These are phyloP conservation scores for Sitobion miscanthi DNA, from an alignment of 1,140 invertebrate genomes.

Conservation along the genomic window DNA sequence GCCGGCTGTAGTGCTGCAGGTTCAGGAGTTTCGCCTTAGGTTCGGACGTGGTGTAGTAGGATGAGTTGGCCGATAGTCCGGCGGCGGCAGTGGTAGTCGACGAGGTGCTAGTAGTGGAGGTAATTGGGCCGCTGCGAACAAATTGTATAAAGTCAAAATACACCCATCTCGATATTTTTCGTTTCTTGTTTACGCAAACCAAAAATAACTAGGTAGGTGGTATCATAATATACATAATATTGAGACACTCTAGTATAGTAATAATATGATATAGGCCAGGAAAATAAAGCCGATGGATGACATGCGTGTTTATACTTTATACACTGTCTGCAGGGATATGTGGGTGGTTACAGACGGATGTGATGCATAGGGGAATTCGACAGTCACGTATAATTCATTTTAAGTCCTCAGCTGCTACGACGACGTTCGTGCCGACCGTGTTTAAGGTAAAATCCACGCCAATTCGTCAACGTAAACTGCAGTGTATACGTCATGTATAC, in stretches of 20 bases:
- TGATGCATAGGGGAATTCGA: background rate
- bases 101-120: background rate
- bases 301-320: no score
- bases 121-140: slow-evolving; percentile 57
- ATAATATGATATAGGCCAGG: background rate
- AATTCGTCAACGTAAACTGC: background rate
- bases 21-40: slow-evolving; percentile 74
- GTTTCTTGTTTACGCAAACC: background rate
- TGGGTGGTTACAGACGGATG: background rate
- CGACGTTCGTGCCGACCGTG: no score
- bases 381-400: background rate
- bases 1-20: slow-evolving; percentile 67
- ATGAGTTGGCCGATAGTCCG: slow-evolving; percentile 68
- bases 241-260: background rate
- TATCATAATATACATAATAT: background rate
- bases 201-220: background rate
- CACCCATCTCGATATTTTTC: background rate
- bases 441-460: background rate
- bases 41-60: slow-evolving; percentile 75
- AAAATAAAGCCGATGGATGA: background rate
- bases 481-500: no score
- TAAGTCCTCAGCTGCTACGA: background rate
- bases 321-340: background rate
- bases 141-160: background rate
- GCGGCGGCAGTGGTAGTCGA: slow-evolving; percentile 57